phyloP scores from a whole-genome alignment of 2,888 invertebrate genomes.

The Drosophila cognata region DNA sequence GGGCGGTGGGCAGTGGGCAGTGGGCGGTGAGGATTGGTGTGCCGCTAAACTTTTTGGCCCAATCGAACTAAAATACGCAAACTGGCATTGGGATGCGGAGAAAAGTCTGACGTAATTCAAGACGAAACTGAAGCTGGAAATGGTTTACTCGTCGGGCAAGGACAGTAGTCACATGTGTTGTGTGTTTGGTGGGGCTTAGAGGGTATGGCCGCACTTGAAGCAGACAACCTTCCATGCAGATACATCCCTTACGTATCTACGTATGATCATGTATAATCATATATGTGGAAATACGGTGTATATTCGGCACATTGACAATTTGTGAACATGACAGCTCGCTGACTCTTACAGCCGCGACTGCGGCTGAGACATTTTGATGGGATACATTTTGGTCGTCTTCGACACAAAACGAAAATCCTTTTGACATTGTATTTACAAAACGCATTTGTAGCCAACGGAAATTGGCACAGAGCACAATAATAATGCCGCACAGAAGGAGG shows the following conservation, averaged over 20 bases:
- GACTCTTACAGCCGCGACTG: slow-evolving; percentile 23
- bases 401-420: slow-evolving; percentile 64
- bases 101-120: slow-evolving; percentile 22
- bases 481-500: slow-evolving; percentile 58
- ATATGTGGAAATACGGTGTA: slow-evolving; percentile 16
- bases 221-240: not conserved
- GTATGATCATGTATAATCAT: not conserved
- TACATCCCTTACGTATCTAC: not conserved
- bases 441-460: slow-evolving; percentile 73
- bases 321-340: slow-evolving; percentile 55
- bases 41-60: slow-evolving; percentile 19
- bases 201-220: slow-evolving; percentile 13
- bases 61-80: slow-evolving; percentile 54
- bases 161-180: slow-evolving; percentile 51
- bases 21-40: slow-evolving; percentile 5
- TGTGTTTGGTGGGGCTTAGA: slow-evolving; percentile 28
- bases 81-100: slow-evolving; percentile 18
- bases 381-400: slow-evolving; percentile 50
- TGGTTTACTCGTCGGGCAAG: slow-evolving; percentile 21
- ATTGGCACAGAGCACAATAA: slow-evolving; percentile 73
- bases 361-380: slow-evolving; percentile 44
- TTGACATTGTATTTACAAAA: slow-evolving; percentile 76
- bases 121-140: slow-evolving; percentile 20
- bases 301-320: slow-evolving; percentile 46
- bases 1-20: not conserved